A percentile compares a stretch with the other conserved stretches of the same genome.
These are phyloP conservation scores for Sceloporus tristichus DNA, from an alignment of 2,113 vertebrate genomes.

Conservation along the genomic window DNA sequence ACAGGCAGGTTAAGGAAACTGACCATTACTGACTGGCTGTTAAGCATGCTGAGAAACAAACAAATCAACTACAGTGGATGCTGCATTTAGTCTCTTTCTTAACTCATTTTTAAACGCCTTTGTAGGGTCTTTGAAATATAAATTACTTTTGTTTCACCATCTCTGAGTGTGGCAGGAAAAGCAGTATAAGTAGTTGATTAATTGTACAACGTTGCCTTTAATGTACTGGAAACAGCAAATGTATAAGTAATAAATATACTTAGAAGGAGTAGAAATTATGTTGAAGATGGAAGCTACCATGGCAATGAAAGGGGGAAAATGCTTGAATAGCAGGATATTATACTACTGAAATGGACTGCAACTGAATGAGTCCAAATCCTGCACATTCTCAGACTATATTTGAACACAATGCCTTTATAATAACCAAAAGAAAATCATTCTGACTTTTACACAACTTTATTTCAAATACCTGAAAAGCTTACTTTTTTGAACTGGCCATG, in stretches of 20 bases:
- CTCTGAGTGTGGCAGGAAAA: conserved; percentile 36
- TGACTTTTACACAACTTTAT: not conserved
- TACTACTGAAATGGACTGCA: conserved; percentile 6
- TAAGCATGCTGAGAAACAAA: conserved; percentile 11
- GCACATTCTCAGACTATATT: not conserved
- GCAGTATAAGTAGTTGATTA: conserved; percentile 28
- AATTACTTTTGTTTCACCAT: conserved; percentile 13
- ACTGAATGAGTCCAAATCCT: conserved; percentile 11
- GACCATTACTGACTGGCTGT: conserved; percentile 10
- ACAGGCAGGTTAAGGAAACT: conserved; percentile 7
- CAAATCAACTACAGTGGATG: not conserved
- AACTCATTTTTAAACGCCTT: conserved; percentile 7
- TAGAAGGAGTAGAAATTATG: not conserved
- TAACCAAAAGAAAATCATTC: not conserved
- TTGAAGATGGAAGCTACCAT: conserved; percentile 9
- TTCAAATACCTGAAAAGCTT: not conserved
- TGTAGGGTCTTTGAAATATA: conserved; percentile 17
- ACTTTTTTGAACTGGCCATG: too few species aligned
- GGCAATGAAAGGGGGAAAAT: not conserved
- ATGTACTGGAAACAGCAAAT: conserved; percentile 38
- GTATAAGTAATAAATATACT: conserved; percentile 27
- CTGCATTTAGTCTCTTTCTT: not conserved
- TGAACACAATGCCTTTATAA: not conserved
- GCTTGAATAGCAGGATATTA: conserved; percentile 26
- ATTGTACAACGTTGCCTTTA: conserved; percentile 27